Percentiles rank a stretch among this genome's conserved stretches.
Conservation (phyloP, 2,888 invertebrate genomes). For the Elegia similella region DNA sequence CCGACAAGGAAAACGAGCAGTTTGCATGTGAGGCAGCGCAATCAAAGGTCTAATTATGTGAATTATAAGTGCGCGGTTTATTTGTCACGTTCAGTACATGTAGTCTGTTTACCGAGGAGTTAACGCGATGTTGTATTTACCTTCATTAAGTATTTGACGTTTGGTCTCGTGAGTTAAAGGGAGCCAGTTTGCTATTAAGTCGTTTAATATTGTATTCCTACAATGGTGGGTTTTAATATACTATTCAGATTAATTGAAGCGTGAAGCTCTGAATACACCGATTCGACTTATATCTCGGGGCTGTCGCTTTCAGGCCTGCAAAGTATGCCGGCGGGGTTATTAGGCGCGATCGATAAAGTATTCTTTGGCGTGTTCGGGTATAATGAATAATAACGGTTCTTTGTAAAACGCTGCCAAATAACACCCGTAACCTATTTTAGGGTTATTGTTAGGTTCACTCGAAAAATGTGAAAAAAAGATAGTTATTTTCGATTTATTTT, state of each 20-base stretch:
- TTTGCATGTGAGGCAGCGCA: conserved; percentile 37
- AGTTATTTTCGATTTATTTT: conserved; percentile 32
- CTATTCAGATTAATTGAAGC: conserved; percentile 22
- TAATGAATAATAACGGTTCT: conserved; percentile 45
- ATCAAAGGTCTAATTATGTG: conserved; percentile 31
- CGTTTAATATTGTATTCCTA: conserved; percentile 22
- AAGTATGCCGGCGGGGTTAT: conserved; percentile 24
- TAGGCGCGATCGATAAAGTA: conserved; percentile 34
- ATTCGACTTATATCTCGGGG: conserved; percentile 17
- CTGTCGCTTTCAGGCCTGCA: conserved; percentile 12
- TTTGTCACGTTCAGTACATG: conserved; percentile 39
- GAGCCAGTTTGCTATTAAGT: conserved; percentile 29
- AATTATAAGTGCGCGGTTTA: conserved; percentile 28
- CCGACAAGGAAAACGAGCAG: conserved; percentile 30
- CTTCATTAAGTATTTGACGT: conserved; percentile 47
- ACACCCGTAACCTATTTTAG: conserved; percentile 19
- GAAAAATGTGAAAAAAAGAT: conserved; percentile 19
- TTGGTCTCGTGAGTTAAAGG: conserved; percentile 29
- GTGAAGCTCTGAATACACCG: conserved; percentile 19
- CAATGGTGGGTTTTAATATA: conserved; percentile 14
- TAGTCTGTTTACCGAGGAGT: conserved; percentile 53
- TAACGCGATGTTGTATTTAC: conserved; percentile 48
- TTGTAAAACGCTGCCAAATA: conserved; percentile 38
- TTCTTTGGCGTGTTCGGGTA: conserved; percentile 36
- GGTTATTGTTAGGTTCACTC: conserved; percentile 10